These are phyloP conservation scores for Antitype chi DNA, from an alignment of 2,888 invertebrate species.

Conservation along the genomic window DNA sequence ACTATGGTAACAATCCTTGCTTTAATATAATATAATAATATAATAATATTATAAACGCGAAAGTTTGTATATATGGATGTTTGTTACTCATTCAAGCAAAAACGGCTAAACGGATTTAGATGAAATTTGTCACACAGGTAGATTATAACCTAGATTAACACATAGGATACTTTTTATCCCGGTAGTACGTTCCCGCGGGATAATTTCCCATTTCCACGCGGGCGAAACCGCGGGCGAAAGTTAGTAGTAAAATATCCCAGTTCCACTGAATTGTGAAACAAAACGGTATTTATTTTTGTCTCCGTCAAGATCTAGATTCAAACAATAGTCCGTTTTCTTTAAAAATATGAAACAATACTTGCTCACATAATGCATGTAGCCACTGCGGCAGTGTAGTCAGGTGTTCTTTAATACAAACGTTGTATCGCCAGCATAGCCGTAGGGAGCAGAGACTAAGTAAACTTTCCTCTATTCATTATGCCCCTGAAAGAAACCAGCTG, in stretches of 20 bases:
- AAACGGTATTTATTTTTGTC: constrained; percentile 14
- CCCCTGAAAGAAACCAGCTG: constrained; percentile 70
- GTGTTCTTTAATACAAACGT: constrained; percentile 48
- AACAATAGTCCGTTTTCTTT: constrained; percentile 43
- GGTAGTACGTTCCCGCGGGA: too few species aligned
- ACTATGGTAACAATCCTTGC: background rate
- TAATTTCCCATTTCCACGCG: too few species aligned
- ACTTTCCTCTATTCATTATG: constrained; percentile 73
- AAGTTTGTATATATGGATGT: too few species aligned
- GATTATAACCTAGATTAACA: too few species aligned
- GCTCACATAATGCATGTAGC: constrained; percentile 39
- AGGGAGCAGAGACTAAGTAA: constrained; percentile 70
- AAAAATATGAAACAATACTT: constrained; percentile 44
- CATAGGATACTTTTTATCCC: too few species aligned
- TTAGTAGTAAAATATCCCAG: background rate
- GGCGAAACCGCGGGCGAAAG: too few species aligned
- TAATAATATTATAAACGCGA: too few species aligned
- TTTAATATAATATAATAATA: too few species aligned
- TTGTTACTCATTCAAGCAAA: too few species aligned
- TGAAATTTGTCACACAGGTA: too few species aligned
- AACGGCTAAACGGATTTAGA: too few species aligned
- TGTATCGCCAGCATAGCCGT: constrained; percentile 55
- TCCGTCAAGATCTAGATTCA: constrained; percentile 13
- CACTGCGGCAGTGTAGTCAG: constrained; percentile 38
- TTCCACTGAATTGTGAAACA: background rate